phyloP scores from a whole-genome alignment of 2,888 invertebrate species.

The Gymnoscelis rufifasciata region DNA sequence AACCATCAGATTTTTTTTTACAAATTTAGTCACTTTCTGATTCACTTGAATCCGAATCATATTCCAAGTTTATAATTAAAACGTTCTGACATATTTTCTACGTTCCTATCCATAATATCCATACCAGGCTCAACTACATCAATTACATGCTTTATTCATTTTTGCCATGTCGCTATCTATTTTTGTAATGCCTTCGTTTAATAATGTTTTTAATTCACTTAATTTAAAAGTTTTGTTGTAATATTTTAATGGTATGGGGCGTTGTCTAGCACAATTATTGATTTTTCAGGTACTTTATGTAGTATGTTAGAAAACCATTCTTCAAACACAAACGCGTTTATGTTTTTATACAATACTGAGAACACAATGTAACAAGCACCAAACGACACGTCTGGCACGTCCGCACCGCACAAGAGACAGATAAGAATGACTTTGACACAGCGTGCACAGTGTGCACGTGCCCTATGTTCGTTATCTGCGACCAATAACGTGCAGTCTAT shows the following conservation, averaged over 20 bases:
- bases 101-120: neutral
- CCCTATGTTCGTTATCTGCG: too few relatives aligned
- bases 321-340: too few relatives aligned
- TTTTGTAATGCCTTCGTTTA: too few relatives aligned
- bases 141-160: neutral
- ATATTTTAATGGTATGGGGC: constrained; percentile 2
- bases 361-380: too few relatives aligned
- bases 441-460: too few relatives aligned
- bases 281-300: constrained; percentile 1
- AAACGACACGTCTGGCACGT: too few relatives aligned
- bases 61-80: neutral
- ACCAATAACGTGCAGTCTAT: too few relatives aligned
- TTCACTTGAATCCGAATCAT: neutral
- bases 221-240: too few relatives aligned
- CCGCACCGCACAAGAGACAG: too few relatives aligned
- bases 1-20: neutral
- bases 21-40: neutral
- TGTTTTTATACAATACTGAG: too few relatives aligned
- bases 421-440: too few relatives aligned
- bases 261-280: constrained; percentile 12
- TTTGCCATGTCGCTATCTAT: neutral
- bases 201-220: too few relatives aligned
- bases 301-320: neutral
- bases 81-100: neutral
- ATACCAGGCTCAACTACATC: neutral